Percentiles rank a stretch among this genome's conserved stretches.
Evolutionary conservation across 2,113 vertebrate genomes (phyloP).

Genomic region (Ameiurus melas): DNA sequence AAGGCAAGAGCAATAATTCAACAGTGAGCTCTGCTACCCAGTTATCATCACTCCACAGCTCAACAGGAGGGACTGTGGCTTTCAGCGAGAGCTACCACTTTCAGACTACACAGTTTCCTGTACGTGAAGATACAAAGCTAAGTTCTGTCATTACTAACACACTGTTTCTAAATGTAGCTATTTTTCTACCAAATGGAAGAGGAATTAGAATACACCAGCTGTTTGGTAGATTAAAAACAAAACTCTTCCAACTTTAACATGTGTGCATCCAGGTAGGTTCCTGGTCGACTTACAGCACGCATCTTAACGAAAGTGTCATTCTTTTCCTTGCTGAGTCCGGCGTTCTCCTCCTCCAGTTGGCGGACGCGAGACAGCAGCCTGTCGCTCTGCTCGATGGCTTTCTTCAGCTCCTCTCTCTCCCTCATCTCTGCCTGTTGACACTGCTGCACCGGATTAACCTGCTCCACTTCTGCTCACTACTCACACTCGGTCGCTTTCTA

Average conservation of each 20-base stretch:
- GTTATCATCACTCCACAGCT: slow-evolving; percentile 16
- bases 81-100: background rate
- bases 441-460: slow-evolving; percentile 59
- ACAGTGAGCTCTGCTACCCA: background rate
- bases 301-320: slow-evolving; percentile 62
- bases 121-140: background rate
- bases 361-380: slow-evolving; percentile 61
- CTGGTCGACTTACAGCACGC: slow-evolving; percentile 65
- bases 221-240: background rate
- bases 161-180: slow-evolving; percentile 11
- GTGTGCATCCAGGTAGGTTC: background rate
- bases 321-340: slow-evolving; percentile 62
- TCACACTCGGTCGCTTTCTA: slow-evolving; percentile 50
- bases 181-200: background rate
- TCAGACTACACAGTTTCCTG: background rate
- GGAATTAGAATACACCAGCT: background rate
- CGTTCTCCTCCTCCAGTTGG: slow-evolving; percentile 68
- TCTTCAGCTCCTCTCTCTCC: slow-evolving; percentile 73
- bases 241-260: background rate
- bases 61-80: background rate
- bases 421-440: slow-evolving; percentile 63
- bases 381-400: slow-evolving; percentile 67
- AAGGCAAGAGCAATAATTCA: slow-evolving; percentile 32
- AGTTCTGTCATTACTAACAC: background rate
- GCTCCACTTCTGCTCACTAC: slow-evolving; percentile 48